Base-by-base conservation (phyloP, 2,797 vertebrate species). In the Sebastes oblongus region DNA sequence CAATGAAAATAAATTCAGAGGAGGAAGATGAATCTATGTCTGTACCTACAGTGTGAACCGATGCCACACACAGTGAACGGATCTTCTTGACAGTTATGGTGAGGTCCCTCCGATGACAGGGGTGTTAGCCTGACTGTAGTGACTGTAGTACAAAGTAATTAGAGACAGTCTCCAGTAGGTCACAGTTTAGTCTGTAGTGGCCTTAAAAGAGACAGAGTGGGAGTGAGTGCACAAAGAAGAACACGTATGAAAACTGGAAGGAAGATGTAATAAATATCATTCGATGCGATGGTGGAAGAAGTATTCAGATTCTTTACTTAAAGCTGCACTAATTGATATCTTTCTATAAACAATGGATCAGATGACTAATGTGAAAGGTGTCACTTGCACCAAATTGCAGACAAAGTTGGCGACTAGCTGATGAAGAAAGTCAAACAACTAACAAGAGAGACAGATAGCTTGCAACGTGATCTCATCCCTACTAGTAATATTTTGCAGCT, bases 181-280 rank as follows among this genome's bases (percentile, higher is more conserved):
- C 91, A 94, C 91, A 93, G 94, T 94, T 94, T 95, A 95, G 94
- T 95, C 94, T 95, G 58, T 92, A 90, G 85, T 74, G 72, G 89
- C 83, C 85, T 78, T 88, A 72, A 66, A 84, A 91, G 91, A 92
- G 90, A 93, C 90, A 89, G 92, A 91, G 93, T 93, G 93, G 93
- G 92, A 91, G 91, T 89, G 83, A 91, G 67, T 50, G 80, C 80
- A 83, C 78, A 78, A 75, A 70, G 70, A 77, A 29, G 5, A 42
- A 77, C 58, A 4, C 77, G 42, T 64, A 1, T 24, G 30, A 69
- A 73, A 69, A 64, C 32, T 76, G 52, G 34, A 83, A 72, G 56
- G 56, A 81, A 73, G 55, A 81, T 18, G 32, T 61, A 46, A 64
- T 71, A 73, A 62, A 67, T 59, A 60, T 66, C 11, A 8, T 71